These are phyloP conservation scores for Xiphorhynchus erythropygius DNA, from an alignment of 2,797 vertebrate genomes.

Conservation along the genomic window DNA sequence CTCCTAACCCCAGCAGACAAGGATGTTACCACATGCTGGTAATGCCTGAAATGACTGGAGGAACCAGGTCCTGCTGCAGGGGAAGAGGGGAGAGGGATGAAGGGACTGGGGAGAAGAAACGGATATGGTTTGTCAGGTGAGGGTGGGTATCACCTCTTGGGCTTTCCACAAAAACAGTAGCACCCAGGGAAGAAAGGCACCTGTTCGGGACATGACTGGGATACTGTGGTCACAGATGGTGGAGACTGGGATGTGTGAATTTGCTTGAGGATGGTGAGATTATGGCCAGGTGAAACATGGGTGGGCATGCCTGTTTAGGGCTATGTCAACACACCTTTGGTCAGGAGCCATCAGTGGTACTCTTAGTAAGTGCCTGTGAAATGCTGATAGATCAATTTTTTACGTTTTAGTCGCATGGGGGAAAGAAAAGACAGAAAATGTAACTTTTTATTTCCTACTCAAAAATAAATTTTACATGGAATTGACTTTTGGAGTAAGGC, in stretches of 20 bases:
- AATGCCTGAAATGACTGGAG: not conserved
- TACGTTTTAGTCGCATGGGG: not conserved
- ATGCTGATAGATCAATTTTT: not conserved
- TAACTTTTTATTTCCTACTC: not conserved
- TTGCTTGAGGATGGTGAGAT: not conserved
- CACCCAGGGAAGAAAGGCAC: not conserved
- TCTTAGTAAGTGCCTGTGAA: not conserved
- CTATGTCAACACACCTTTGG: not conserved
- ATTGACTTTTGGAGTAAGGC: not conserved
- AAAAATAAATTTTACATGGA: not conserved
- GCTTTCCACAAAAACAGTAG: not conserved
- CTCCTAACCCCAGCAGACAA: not conserved
- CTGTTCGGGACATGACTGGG: fast-evolving
- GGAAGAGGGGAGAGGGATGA: not conserved
- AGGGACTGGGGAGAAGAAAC: not conserved
- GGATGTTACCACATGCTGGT: not conserved
- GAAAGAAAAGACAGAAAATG: not conserved
- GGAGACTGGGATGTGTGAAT: not conserved
- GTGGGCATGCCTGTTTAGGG: not conserved
- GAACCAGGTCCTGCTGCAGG: not conserved
- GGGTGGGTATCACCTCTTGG: not conserved
- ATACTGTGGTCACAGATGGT: not conserved
- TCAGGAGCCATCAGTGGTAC: not conserved
- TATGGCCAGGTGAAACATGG: not conserved
- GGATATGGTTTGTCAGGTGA: not conserved